A percentile compares a stretch with the other conserved stretches of the same genome.
phyloP scores from a whole-genome alignment of 92 coral and sea anemone species.

The Phenganax stokvisi region DNA sequence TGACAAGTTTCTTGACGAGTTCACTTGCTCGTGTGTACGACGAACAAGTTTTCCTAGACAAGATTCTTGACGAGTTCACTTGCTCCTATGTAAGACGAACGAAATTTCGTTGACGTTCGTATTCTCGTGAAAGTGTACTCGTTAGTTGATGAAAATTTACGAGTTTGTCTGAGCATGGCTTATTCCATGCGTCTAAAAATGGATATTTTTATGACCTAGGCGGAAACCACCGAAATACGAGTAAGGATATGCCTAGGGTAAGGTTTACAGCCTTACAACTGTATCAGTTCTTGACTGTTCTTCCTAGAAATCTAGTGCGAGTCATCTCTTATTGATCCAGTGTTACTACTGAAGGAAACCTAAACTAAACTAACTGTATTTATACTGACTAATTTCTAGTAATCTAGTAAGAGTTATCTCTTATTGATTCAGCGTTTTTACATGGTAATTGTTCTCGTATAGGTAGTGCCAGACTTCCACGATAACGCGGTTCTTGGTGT shows the following conservation, averaged over 20 bases:
- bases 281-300: too few species aligned
- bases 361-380: neutral
- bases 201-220: constrained; percentile 20
- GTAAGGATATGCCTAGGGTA: constrained; percentile 13
- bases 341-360: neutral
- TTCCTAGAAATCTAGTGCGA: too few species aligned
- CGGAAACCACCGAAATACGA: constrained; percentile 15
- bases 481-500: constrained; percentile 21
- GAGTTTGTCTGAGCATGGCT: neutral
- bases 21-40: too few species aligned
- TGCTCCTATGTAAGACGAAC: too few species aligned
- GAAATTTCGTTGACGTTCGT: too few species aligned
- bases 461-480: constrained; percentile 23
- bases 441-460: neutral
- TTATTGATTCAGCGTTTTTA: neutral
- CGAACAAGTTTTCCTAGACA: too few species aligned
- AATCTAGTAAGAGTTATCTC: neutral
- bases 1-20: too few species aligned
- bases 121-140: too few species aligned
- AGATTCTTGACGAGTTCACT: too few species aligned
- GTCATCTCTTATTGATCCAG: too few species aligned
- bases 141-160: too few species aligned
- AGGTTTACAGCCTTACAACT: neutral
- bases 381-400: neutral
- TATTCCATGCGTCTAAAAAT: constrained; percentile 5